Evolutionary conservation across 1,140 invertebrate species (phyloP).

Genomic region (Mercenaria mercenaria): DNA sequence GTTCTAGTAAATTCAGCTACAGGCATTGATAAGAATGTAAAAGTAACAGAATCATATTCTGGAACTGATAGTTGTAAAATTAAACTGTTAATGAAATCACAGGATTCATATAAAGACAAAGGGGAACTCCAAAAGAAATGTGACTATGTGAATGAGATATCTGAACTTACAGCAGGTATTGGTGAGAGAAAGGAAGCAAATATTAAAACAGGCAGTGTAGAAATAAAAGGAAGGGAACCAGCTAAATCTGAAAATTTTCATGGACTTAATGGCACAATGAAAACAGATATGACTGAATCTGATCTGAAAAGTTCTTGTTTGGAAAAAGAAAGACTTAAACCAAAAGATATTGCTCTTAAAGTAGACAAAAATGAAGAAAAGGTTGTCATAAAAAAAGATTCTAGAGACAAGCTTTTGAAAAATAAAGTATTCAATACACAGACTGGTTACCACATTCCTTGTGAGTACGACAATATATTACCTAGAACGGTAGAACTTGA

Average conservation of each 20-base stretch:
- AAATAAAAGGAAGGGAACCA: no score
- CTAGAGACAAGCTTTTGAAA: neutral
- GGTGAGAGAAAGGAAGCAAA: no score
- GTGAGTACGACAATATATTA: neutral
- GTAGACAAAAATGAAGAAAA: neutral
- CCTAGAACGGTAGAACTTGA: neutral
- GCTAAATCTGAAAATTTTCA: no score
- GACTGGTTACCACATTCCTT: neutral
- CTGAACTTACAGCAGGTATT: no score
- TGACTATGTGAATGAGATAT: no score
- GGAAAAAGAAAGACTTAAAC: neutral
- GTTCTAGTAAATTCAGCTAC: neutral
- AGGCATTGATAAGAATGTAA: neutral
- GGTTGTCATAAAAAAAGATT: neutral
- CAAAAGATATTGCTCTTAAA: neutral
- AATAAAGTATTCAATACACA: neutral
- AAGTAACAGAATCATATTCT: neutral
- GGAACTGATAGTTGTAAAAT: neutral
- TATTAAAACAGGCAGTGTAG: no score
- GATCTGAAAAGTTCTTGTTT: neutral
- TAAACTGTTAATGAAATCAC: neutral
- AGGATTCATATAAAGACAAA: neutral
- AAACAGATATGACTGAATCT: neutral
- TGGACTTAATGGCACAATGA: no score
- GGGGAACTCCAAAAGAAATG: no score